These are phyloP conservation scores for Ecliptopera silaceata DNA, from an alignment of 2,888 invertebrate genomes.

Conservation along the genomic window DNA sequence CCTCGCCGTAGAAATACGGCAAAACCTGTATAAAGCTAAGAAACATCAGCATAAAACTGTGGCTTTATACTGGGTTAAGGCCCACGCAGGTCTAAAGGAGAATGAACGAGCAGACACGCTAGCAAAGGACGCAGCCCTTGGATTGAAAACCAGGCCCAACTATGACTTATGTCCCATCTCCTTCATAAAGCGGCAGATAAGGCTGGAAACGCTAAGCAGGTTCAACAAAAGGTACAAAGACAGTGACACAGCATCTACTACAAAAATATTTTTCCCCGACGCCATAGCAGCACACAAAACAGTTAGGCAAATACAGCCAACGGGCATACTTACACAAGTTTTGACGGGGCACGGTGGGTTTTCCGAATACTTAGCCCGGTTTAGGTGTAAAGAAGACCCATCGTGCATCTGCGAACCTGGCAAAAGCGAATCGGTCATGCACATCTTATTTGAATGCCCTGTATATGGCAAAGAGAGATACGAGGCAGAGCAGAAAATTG, in stretches of 20 bases:
- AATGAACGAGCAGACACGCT: too few relatives aligned
- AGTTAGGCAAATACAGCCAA: not conserved
- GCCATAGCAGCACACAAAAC: not conserved
- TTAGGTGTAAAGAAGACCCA: conserved; percentile 5
- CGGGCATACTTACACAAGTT: not conserved
- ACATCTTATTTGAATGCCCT: conserved; percentile 1
- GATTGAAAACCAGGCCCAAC: not conserved
- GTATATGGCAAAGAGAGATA: not conserved
- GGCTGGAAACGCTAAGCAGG: not conserved
- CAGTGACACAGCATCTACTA: not conserved
- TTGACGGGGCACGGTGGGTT: too few relatives aligned
- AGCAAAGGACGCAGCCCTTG: conserved; percentile 1
- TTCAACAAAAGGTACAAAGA: not conserved
- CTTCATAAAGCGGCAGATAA: conserved; percentile 7
- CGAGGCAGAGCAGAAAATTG: not conserved
- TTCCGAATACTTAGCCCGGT: not conserved
- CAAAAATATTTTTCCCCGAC: conserved; percentile 16
- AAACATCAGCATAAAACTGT: not conserved
- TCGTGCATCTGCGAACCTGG: conserved; percentile 13
- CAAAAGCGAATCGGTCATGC: not conserved
- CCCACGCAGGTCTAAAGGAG: conserved; percentile 13
- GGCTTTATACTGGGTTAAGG: conserved; percentile 13
- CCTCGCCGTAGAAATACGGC: not conserved
- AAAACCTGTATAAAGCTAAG: not conserved
- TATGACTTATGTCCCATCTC: conserved; percentile 14